Evolutionary conservation across 2,888 invertebrate species (phyloP).

Genomic region (Watsonalla binaria): DNA sequence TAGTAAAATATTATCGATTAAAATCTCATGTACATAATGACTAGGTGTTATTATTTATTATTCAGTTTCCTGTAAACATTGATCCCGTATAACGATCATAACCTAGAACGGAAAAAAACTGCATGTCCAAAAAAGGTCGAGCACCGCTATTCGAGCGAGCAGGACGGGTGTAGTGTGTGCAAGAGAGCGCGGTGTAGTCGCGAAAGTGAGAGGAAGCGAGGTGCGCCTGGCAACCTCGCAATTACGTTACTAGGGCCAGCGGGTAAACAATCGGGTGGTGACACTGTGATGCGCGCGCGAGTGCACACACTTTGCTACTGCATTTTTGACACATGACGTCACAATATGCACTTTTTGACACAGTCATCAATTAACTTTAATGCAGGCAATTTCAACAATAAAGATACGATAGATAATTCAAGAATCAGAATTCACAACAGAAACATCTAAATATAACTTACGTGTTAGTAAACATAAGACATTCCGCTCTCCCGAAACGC

Average conservation of each 20-base stretch:
- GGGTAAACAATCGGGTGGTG: slow-evolving; percentile 72
- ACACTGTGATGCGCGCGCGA: slow-evolving; percentile 69
- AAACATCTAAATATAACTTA: not conserved
- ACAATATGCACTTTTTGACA: slow-evolving; percentile 23
- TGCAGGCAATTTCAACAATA: too few species aligned
- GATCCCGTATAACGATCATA: slow-evolving; percentile 58
- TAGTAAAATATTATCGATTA: too few species aligned
- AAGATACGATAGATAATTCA: too few species aligned
- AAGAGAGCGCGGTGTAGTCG: slow-evolving; percentile 48
- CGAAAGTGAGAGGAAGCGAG: slow-evolving; percentile 77
- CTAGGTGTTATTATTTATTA: slow-evolving; percentile 10
- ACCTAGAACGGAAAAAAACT: slow-evolving; percentile 67
- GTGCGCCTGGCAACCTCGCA: slow-evolving; percentile 67
- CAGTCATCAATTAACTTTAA: not conserved
- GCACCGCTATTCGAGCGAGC: slow-evolving; percentile 69
- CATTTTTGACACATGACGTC: slow-evolving; percentile 67
- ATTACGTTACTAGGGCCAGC: slow-evolving; percentile 63
- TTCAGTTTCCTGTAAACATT: slow-evolving; percentile 52
- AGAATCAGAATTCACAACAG: not conserved
- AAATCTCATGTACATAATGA: too few species aligned
- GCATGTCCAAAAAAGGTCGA: slow-evolving; percentile 72
- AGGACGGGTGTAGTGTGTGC: slow-evolving; percentile 36
- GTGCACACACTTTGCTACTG: slow-evolving; percentile 66
- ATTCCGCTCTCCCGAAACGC: not conserved
- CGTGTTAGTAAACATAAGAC: not conserved